These are phyloP conservation scores for Eilema sororculum DNA, from an alignment of 2,888 invertebrate genomes.

Conservation along the genomic window DNA sequence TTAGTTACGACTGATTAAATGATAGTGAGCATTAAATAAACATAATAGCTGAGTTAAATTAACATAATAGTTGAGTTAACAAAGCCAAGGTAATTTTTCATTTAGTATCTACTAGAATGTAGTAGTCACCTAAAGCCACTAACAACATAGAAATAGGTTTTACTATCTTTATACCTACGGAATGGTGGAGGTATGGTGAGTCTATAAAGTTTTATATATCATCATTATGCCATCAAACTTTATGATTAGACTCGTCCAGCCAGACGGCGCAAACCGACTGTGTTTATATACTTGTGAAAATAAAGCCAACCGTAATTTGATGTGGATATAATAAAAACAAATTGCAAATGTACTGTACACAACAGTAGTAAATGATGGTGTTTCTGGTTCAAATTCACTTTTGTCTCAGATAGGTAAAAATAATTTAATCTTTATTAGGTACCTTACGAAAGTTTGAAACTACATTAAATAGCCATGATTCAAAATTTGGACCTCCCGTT, in stretches of 20 bases:
- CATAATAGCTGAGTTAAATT: neutral
- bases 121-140: slow-evolving; percentile 36
- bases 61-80: neutral
- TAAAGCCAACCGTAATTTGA: slow-evolving; percentile 22
- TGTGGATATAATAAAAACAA: neutral
- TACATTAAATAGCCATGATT: no score
- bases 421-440: neutral
- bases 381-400: neutral
- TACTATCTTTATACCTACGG: slow-evolving; percentile 43
- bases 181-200: slow-evolving; percentile 45
- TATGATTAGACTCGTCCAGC: slow-evolving; percentile 55
- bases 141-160: slow-evolving; percentile 49
- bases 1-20: no score
- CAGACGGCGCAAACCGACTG: slow-evolving; percentile 38
- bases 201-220: slow-evolving; percentile 58
- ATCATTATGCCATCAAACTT: slow-evolving; percentile 59
- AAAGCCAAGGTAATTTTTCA: slow-evolving; percentile 23
- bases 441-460: no score
- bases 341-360: neutral
- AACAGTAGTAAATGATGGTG: neutral
- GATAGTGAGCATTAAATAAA: no score
- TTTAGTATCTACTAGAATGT: slow-evolving; percentile 26
- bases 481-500: no score
- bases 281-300: slow-evolving; percentile 21
- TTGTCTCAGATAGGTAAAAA: neutral